phyloP scores from a whole-genome alignment of 2,797 vertebrate genomes.

The Chrysocyon brachyurus region DNA sequence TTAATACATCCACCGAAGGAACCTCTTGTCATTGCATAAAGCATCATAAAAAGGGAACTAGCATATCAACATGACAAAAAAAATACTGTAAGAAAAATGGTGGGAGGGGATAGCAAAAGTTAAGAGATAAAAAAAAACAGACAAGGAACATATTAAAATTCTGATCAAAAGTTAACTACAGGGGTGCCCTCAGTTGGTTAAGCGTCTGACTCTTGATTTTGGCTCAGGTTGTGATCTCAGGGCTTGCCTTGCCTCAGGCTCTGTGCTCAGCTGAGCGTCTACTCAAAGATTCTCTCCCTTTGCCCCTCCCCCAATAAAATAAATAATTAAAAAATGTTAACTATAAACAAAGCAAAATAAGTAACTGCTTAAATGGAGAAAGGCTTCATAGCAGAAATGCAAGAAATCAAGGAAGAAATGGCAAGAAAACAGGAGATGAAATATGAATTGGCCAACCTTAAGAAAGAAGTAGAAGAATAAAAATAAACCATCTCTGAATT shows the following conservation, averaged over 20 bases:
- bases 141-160: not conserved
- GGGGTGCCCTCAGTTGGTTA: not conserved
- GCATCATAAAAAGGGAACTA: not conserved
- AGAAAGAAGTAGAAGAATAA: not conserved
- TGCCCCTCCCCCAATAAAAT: not conserved
- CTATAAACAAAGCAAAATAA: slow-evolving; percentile 23
- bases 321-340: not conserved
- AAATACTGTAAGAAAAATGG: not conserved
- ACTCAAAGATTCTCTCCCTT: not conserved
- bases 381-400: not conserved
- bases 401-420: not conserved
- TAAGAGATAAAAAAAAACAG: not conserved
- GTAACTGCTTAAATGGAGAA: not conserved
- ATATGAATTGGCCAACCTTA: not conserved
- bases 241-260: not conserved
- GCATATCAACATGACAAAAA: not conserved
- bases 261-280: not conserved
- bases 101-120: not conserved
- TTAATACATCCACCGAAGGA: not conserved
- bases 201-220: not conserved
- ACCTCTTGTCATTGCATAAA: not conserved
- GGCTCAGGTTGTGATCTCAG: not conserved
- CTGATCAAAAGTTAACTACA: not conserved
- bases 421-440: not conserved
- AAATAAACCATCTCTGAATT: not conserved